phyloP scores from a whole-genome alignment of 2,888 invertebrate species.

The Cataglyphis altisquamis region DNA sequence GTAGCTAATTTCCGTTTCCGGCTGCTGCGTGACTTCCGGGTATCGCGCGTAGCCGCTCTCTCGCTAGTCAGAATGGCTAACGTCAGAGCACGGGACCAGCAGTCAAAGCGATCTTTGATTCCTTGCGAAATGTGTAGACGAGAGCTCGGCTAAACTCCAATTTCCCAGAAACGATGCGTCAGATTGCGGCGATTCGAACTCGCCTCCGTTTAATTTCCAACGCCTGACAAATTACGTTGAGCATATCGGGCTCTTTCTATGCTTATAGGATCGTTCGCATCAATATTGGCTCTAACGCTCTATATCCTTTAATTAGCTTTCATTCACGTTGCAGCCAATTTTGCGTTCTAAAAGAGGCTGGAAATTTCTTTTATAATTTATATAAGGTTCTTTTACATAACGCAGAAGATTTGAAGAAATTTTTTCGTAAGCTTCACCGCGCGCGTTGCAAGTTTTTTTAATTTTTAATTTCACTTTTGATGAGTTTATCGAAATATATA shows the following conservation, averaged over 20 bases:
- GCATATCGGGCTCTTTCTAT: constrained; percentile 20
- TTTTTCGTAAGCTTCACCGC: neutral
- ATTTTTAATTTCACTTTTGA: neutral
- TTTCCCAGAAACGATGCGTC: constrained; percentile 45
- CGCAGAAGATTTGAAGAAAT: neutral
- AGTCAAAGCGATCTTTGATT: constrained; percentile 71
- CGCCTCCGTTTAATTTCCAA: constrained; percentile 48
- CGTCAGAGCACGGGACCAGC: constrained; percentile 58
- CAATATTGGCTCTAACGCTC: neutral
- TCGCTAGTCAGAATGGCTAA: constrained; percentile 46
- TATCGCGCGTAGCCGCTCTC: constrained; percentile 65
- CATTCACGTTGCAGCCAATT: neutral
- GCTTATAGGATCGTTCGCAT: neutral
- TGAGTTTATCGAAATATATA: neutral
- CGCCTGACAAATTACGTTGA: constrained; percentile 45
- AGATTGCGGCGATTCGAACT: constrained; percentile 33
- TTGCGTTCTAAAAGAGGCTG: neutral
- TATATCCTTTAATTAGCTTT: constrained; percentile 15
- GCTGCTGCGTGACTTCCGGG: constrained; percentile 80
- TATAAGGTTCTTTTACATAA: neutral
- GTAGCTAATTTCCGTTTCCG: constrained; percentile 84
- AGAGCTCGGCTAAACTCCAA: constrained; percentile 40
- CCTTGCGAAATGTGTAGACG: constrained; percentile 32
- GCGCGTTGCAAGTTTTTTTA: neutral
- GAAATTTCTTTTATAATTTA: neutral